A percentile compares a stretch with the other conserved stretches of the same genome.
Evolutionary conservation across 2,797 vertebrate genomes (phyloP).

Genomic region (Hephaestus fuliginosus): DNA sequence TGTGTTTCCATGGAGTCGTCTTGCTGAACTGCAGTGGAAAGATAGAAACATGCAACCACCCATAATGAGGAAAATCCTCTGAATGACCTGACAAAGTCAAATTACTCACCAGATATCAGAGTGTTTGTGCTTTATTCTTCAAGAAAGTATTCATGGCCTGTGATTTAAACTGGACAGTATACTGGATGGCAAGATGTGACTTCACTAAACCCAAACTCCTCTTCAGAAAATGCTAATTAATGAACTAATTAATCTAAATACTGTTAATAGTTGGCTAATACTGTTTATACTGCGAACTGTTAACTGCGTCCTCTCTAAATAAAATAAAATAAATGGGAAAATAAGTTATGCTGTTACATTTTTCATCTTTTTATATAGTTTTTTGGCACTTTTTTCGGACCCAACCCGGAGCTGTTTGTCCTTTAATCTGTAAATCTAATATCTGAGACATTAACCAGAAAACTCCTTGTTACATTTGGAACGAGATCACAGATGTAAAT

Average conservation of each 20-base stretch:
- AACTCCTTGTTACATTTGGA: neutral
- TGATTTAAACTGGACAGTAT: neutral
- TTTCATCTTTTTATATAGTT: neutral
- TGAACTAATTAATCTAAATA: neutral
- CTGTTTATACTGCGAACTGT: too few species aligned
- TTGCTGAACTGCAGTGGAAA: neutral
- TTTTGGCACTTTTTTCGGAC: neutral
- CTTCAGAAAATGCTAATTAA: neutral
- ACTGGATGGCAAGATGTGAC: neutral
- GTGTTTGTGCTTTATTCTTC: neutral
- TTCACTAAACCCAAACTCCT: neutral
- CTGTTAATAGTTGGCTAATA: neutral
- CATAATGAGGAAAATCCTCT: neutral
- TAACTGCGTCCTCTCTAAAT: neutral
- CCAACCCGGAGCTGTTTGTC: neutral
- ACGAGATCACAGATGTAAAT: neutral
- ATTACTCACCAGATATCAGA: neutral
- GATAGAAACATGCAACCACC: neutral
- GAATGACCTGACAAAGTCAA: neutral
- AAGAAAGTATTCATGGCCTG: neutral
- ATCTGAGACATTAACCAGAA: neutral
- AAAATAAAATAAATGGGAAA: neutral
- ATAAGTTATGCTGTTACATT: neutral
- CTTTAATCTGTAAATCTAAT: conserved; percentile 1
- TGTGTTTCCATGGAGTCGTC: neutral